phyloP scores from a whole-genome alignment of 2,113 vertebrate genomes.

The Petrocephalus zakoni region DNA sequence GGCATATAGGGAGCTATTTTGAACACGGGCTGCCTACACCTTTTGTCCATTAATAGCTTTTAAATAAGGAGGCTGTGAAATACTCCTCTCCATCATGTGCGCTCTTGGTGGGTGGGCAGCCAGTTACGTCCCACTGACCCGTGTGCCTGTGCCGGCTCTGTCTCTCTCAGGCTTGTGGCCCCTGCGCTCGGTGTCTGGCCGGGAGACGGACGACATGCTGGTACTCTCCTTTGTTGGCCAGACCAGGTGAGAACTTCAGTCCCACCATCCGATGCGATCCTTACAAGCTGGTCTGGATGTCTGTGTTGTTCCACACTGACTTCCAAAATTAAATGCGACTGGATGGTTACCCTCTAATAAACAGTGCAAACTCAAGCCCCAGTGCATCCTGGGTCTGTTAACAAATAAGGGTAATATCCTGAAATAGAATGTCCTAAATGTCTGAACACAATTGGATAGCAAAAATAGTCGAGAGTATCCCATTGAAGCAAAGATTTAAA shows the following conservation, averaged over 20 bases:
- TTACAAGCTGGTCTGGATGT: not conserved
- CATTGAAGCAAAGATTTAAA: not conserved
- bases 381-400: not conserved
- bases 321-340: not conserved
- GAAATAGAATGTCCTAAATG: not conserved
- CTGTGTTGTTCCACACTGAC: not conserved
- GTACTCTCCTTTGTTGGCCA: constrained; percentile 96
- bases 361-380: not conserved
- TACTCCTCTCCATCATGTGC: not conserved
- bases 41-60: not conserved
- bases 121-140: not conserved
- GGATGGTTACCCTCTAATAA: not conserved
- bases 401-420: not conserved
- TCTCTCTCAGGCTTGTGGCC: constrained; percentile 81
- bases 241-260: constrained; percentile 72
- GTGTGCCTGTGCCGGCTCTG: not conserved
- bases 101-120: not conserved
- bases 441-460: not conserved
- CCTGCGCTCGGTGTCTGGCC: constrained; percentile 78
- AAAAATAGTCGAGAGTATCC: not conserved
- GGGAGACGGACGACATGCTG: constrained; percentile 88
- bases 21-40: not conserved
- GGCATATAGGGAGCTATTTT: not conserved
- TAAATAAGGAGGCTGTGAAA: not conserved
- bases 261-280: not conserved